Evolutionary conservation across 2,888 invertebrate genomes (phyloP), one percentile per base, ranked within the genome.

Genomic region (Rhopalosiphum nymphaeae): DNA sequence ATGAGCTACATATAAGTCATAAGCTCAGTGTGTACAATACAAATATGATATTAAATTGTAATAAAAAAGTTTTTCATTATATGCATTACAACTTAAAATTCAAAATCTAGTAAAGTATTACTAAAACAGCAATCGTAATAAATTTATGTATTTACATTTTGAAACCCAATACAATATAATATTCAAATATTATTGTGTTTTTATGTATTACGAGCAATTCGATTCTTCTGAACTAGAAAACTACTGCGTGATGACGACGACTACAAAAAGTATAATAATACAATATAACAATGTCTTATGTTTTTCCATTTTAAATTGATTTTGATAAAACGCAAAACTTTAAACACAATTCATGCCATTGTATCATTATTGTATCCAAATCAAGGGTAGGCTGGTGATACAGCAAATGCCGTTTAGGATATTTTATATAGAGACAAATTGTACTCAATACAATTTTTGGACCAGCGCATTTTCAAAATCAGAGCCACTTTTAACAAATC

Each of bases 321-420:
- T 67, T 67, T 67, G 16, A 36, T 67, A n/a, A 67, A 67, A 67
- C 0, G 4, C n/a, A 36, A 67, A 67, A 67, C 16, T 67, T 36
- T 36, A 67, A 67, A 16, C n/a, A 67, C 67, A 67, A 36, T 36
- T 67, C n/a, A 67, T 13, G n/a, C n/a, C 67, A 13, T 36, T 16
- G 67, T 67, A 16, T 1, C 7, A 46, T 46, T n/a, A 67, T 67
- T 36, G 5, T 36, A 78, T 78, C 16, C 16, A 78, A 78, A 36
- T 78, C 21, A 16, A 5, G 5, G 7, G 1, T n/a, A 5, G n/a
- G 16, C n/a, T 1, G 1, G 7, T 0, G 36, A 78, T 7, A 5
- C 16, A 21, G 7, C 36, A 5, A 67, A 36, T 78, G 16, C n/a
- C 7, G 16, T 67, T 67, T 67, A 67, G 67, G 5, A n/a, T 5